Percentiles rank a stretch among this genome's conserved stretches.
Evolutionary conservation across 2,888 invertebrate species (phyloP).

Genomic region (Dicycla oo): DNA sequence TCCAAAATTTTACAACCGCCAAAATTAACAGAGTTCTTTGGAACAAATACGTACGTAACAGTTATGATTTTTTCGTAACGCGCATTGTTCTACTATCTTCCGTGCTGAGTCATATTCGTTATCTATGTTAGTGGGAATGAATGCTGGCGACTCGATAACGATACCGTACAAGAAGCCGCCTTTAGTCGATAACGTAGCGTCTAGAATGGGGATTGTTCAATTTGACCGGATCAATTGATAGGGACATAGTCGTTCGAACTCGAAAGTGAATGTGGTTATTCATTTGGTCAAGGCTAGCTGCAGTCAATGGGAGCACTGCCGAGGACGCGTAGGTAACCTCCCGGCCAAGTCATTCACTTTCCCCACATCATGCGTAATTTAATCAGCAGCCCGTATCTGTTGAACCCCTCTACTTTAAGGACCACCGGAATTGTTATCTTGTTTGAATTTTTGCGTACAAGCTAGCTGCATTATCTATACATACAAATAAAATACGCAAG

Average conservation of each 20-base stretch:
- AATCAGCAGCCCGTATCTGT: conserved; percentile 86
- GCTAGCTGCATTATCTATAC: neutral
- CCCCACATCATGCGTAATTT: conserved; percentile 78
- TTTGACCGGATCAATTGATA: conserved; percentile 21
- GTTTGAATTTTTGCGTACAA: conserved; percentile 16
- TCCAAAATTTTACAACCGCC: conserved; percentile 37
- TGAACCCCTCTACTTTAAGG: conserved; percentile 72
- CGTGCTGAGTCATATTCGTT: conserved; percentile 73
- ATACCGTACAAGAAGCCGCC: conserved; percentile 62
- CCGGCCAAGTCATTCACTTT: conserved; percentile 62
- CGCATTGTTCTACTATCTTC: conserved; percentile 67
- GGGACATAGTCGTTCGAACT: neutral
- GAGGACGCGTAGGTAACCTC: conserved; percentile 50
- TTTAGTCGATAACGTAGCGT: conserved; percentile 60
- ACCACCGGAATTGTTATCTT: conserved; percentile 67
- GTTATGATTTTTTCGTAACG: conserved; percentile 57
- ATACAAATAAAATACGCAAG: no score
- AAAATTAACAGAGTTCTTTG: conserved; percentile 54
- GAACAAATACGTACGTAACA: conserved; percentile 58
- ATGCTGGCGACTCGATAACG: conserved; percentile 74
- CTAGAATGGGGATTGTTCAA: conserved; percentile 54
- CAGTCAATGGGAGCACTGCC: conserved; percentile 49
- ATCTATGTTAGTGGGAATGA: conserved; percentile 72
- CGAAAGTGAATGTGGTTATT: conserved; percentile 22
- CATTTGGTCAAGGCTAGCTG: conserved; percentile 53